phyloP scores from a whole-genome alignment of 1,140 invertebrate genomes.

The Watersipora subatra region DNA sequence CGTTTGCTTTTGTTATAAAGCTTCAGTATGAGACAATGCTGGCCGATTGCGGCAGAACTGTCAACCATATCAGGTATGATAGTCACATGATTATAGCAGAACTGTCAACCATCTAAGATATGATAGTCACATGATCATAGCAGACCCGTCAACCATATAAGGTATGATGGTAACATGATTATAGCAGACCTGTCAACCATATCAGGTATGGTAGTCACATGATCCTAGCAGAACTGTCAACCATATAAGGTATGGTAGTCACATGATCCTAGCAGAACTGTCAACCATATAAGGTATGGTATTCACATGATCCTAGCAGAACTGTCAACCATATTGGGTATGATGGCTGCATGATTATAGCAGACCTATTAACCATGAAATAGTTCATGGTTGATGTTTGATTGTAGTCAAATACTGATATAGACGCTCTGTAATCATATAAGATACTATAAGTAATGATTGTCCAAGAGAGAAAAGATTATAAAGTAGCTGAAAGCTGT shows the following conservation, averaged over 20 bases:
- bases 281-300: too few species aligned
- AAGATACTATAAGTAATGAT: too few species aligned
- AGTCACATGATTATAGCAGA: background rate
- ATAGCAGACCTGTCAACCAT: constrained; percentile 19
- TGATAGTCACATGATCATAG: too few species aligned
- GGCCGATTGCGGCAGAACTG: constrained; percentile 21
- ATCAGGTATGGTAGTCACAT: constrained; percentile 21
- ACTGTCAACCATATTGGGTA: constrained; percentile 24
- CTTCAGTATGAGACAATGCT: constrained; percentile 57
- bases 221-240: background rate
- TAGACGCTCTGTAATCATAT: too few species aligned
- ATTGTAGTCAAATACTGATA: too few species aligned
- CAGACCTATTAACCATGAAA: background rate
- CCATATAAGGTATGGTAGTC: background rate
- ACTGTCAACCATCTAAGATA: background rate
- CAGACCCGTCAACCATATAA: too few species aligned
- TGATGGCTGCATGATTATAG: constrained; percentile 1
- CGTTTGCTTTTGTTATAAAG: constrained; percentile 66
- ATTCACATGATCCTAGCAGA: constrained; percentile 25
- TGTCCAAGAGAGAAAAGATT: too few species aligned
- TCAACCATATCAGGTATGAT: constrained; percentile 23
- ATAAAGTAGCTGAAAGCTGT: too few species aligned
- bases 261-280: too few species aligned
- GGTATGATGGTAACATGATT: too few species aligned
- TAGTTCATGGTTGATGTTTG: too few species aligned